Conservation (phyloP, 2,888 invertebrate species). For the Xestoiulus laeticollis region DNA sequence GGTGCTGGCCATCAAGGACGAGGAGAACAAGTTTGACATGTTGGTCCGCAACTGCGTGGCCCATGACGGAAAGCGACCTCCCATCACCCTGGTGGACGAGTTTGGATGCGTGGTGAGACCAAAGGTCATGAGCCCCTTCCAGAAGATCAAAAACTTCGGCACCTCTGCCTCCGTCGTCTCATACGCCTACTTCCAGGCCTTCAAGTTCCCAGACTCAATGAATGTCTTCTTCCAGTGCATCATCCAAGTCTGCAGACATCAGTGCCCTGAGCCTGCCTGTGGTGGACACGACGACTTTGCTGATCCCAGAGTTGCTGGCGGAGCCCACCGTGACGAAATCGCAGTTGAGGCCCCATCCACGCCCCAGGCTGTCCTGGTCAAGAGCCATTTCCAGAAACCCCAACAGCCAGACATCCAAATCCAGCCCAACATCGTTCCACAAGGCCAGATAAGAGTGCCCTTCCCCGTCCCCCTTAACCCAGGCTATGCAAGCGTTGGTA, state of each 20-base stretch:
- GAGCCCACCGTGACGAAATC: slow-evolving; percentile 59
- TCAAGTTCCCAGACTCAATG: slow-evolving; percentile 97
- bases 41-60: slow-evolving; percentile 92
- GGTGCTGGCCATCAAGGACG: slow-evolving; percentile 94
- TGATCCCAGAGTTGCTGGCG: slow-evolving; percentile 55
- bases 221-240: slow-evolving; percentile 97
- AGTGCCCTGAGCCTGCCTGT: slow-evolving; percentile 92
- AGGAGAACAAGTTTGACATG: slow-evolving; percentile 96
- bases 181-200: slow-evolving; percentile 95
- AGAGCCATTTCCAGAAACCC: neutral
- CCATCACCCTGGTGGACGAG: slow-evolving; percentile 91
- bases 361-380: neutral
- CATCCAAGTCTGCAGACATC: slow-evolving; percentile 92
- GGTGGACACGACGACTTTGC: slow-evolving; percentile 64
- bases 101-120: slow-evolving; percentile 92
- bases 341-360: slow-evolving; percentile 62
- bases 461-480: slow-evolving; percentile 50
- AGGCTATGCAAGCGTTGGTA: slow-evolving; percentile 54
- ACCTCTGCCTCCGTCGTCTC: slow-evolving; percentile 93
- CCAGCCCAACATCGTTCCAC: slow-evolving; percentile 12
- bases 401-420: neutral
- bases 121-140: slow-evolving; percentile 92
- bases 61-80: slow-evolving; percentile 91
- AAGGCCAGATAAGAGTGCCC: slow-evolving; percentile 47
- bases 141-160: slow-evolving; percentile 95